These are phyloP conservation scores for Microctenopoma lineatum DNA, from an alignment of 2,797 vertebrate genomes.

Conservation along the genomic window DNA sequence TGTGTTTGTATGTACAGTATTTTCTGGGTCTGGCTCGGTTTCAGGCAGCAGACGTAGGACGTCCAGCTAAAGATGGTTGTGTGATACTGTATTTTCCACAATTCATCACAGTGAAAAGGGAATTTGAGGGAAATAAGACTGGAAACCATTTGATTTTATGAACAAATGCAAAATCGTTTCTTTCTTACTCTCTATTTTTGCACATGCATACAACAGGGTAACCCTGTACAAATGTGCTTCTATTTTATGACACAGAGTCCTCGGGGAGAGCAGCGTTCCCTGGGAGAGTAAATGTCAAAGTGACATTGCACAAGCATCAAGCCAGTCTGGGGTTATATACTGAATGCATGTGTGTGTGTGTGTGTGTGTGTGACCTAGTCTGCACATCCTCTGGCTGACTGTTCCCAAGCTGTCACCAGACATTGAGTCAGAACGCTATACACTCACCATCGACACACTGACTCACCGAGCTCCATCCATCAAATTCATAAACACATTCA, in stretches of 20 bases:
- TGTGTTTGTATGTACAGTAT: background rate
- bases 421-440: constrained; percentile 68
- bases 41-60: constrained; percentile 15
- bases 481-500: constrained; percentile 50
- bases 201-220: constrained; percentile 7
- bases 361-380: constrained; percentile 40
- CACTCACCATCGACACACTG: constrained; percentile 61
- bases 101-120: constrained; percentile 13
- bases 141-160: background rate
- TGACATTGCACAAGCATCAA: constrained; percentile 77
- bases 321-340: constrained; percentile 24
- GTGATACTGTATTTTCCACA: constrained; percentile 31
- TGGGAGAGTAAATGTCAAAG: constrained; percentile 75
- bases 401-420: constrained; percentile 77
- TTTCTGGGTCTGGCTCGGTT: constrained; percentile 15
- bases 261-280: constrained; percentile 65
- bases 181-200: background rate
- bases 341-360: constrained; percentile 35
- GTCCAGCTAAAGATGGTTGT: constrained; percentile 16
- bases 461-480: constrained; percentile 51
- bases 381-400: constrained; percentile 63
- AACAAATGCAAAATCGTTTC: background rate
- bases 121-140: background rate
- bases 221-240: constrained; percentile 44
- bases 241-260: constrained; percentile 62